Base-by-base conservation (phyloP, 2,888 invertebrate genomes). In the Acleris laterana region DNA sequence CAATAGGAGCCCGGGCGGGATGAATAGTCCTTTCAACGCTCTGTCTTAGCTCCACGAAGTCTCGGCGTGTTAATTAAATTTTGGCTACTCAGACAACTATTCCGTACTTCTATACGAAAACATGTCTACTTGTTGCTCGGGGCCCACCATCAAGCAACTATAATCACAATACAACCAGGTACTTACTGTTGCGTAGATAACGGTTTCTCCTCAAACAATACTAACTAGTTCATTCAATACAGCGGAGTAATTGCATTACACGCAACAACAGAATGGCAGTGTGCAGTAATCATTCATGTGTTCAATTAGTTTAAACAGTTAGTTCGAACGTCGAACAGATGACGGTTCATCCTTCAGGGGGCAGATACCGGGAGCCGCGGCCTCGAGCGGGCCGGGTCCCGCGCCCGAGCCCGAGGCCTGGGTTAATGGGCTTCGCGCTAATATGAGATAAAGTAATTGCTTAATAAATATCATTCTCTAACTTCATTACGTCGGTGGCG, bases 361-460 rank as follows among this genome's bases (percentile, higher is more conserved):
- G 72, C 75, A 77, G 79, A 63, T 57, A 63, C 61, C 20, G 50
- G 60, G 55, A 75, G 72, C 72, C 72, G 73, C 57, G 58, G 69
- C 61, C 69, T 68, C 68, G 62, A n/a, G 38, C n/a, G 55, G 51
- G 32, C 32, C 38, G 66, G 59, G 53, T 68, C 69, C 69, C 38
- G 66, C 57, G 53, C 69, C 69, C 69, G 66, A 69, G 65, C 64
- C 60, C 55, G 55, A 68, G 76, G 77, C 77, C 68, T 73, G 75
- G 77, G 80, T 79, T 87, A 85, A 87, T 83, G 78, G 79, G 80
- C 76, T 78, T 74, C 73, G 74, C 77, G 79, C 79, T 84, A 83
- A 82, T 85, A 82, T 77, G 74, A 85, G 86, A 86, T 88, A 87
- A 88, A 86, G 81, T 85, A 83, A 87, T 87, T 81, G 83, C 81